phyloP scores from a whole-genome alignment of 1,140 invertebrate genomes.

The Campoletis sonorensis region DNA sequence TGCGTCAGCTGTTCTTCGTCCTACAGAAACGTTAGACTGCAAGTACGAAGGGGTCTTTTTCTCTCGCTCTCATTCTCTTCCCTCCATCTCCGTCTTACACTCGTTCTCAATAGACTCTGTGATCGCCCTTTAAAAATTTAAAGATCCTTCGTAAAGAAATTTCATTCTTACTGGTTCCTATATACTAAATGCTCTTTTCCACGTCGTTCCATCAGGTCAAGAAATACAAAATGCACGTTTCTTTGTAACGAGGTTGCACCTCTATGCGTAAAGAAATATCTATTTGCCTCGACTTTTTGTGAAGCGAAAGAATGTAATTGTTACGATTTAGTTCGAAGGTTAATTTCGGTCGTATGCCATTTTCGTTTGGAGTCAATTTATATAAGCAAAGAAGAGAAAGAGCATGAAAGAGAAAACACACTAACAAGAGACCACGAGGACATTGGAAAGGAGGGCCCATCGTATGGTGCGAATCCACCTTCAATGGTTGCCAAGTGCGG shows the following conservation, averaged over 20 bases:
- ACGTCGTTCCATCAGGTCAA: neutral
- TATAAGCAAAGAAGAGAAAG: too few relatives aligned
- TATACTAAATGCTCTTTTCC: constrained; percentile 5
- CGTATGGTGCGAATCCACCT: too few relatives aligned
- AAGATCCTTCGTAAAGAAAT: constrained; percentile 55
- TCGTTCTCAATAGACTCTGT: neutral
- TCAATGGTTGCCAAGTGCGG: too few relatives aligned
- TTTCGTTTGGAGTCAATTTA: too few relatives aligned
- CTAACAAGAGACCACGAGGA: too few relatives aligned
- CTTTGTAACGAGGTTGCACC: neutral
- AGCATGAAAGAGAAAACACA: too few relatives aligned
- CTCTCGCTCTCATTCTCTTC: neutral
- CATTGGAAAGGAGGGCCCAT: too few relatives aligned
- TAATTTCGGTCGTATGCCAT: too few relatives aligned
- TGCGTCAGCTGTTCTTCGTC: constrained; percentile 59
- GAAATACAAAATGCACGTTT: neutral
- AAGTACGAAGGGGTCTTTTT: neutral
- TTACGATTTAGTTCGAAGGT: too few relatives aligned
- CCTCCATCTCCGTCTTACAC: neutral
- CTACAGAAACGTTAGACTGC: neutral
- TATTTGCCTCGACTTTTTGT: neutral
- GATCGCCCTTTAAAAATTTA: constrained; percentile 68
- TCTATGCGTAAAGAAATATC: too few relatives aligned
- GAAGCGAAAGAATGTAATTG: too few relatives aligned
- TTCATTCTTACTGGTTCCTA: neutral